Percentiles rank a stretch among this genome's conserved stretches.
Conservation (phyloP, 2,888 invertebrate genomes). For the Pocota personata region DNA sequence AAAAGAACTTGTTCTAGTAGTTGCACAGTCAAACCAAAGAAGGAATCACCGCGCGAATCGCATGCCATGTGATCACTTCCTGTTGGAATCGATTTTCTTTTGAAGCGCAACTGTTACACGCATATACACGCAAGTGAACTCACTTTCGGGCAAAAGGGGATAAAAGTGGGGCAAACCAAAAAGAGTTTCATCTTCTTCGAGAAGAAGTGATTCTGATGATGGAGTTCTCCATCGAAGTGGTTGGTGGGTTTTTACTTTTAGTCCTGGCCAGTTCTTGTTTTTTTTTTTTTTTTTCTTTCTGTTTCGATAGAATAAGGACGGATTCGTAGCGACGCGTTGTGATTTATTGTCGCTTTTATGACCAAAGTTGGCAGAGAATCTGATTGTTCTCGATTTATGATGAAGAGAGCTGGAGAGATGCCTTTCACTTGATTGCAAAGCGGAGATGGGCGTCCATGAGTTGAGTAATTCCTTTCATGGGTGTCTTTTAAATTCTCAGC, state of each 20-base stretch:
- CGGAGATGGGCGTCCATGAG: conserved; percentile 48
- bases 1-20: conserved; percentile 43
- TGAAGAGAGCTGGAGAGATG: conserved; percentile 38
- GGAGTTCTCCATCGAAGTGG: conserved; percentile 7
- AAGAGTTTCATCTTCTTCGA: conserved; percentile 12
- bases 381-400: conserved; percentile 70
- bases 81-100: conserved; percentile 66
- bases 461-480: conserved; percentile 54
- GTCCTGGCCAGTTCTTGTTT: conserved; percentile 27
- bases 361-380: conserved; percentile 53
- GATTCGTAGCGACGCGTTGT: conserved; percentile 32
- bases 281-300: not conserved
- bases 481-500: conserved; percentile 18
- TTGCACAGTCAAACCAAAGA: not conserved
- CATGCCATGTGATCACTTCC: conserved; percentile 68
- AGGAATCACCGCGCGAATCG: conserved; percentile 42
- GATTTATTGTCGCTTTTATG: conserved; percentile 61
- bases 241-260: conserved; percentile 38
- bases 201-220: conserved; percentile 11
- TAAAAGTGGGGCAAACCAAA: conserved; percentile 55
- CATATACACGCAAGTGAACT: conserved; percentile 18
- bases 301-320: conserved; percentile 53
- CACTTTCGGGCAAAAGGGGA: conserved; percentile 57
- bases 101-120: conserved; percentile 30
- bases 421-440: conserved; percentile 68